Percentiles rank a stretch among this genome's conserved stretches.
Evolutionary conservation across 2,797 vertebrate genomes (phyloP).

Genomic region (Argyrosomus regius): DNA sequence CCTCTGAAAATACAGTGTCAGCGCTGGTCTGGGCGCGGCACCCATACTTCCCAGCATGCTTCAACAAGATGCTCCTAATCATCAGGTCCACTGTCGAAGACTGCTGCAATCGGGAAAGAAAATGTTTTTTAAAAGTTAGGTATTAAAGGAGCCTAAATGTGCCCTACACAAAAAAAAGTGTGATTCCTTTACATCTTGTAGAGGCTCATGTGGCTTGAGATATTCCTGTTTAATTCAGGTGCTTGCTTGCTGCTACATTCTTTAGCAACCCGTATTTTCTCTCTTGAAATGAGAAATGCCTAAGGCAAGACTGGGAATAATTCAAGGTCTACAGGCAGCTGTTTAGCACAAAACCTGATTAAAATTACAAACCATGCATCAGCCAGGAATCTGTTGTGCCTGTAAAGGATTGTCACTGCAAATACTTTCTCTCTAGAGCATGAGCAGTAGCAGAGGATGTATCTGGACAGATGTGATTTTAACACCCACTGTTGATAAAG

Average conservation of each 20-base stretch:
- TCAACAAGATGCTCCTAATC: slow-evolving; percentile 97
- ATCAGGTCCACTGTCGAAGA: slow-evolving; percentile 97
- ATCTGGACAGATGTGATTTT: slow-evolving; percentile 55
- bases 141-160: slow-evolving; percentile 72
- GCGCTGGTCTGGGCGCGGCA: slow-evolving; percentile 95
- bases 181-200: slow-evolving; percentile 70
- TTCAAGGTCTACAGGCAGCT: slow-evolving; percentile 83
- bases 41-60: slow-evolving; percentile 96
- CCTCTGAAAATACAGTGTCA: slow-evolving; percentile 91
- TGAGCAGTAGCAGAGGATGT: slow-evolving; percentile 41
- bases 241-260: slow-evolving; percentile 71
- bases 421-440: slow-evolving; percentile 64
- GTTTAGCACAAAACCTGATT: slow-evolving; percentile 85
- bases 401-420: slow-evolving; percentile 73
- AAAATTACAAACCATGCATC: slow-evolving; percentile 83
- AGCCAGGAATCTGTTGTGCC: slow-evolving; percentile 70
- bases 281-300: slow-evolving; percentile 80
- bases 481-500: slow-evolving; percentile 49
- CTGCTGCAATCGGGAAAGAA: slow-evolving; percentile 87
- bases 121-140: slow-evolving; percentile 45
- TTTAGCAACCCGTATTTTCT: slow-evolving; percentile 68
- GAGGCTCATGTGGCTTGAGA: slow-evolving; percentile 74
- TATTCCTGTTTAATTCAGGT: slow-evolving; percentile 76
- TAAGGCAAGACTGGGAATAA: slow-evolving; percentile 78
- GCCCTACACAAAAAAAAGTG: slow-evolving; percentile 62